Evolutionary conservation across 1,140 invertebrate species (phyloP).

Genomic region (Drosophila rhopaloa): DNA sequence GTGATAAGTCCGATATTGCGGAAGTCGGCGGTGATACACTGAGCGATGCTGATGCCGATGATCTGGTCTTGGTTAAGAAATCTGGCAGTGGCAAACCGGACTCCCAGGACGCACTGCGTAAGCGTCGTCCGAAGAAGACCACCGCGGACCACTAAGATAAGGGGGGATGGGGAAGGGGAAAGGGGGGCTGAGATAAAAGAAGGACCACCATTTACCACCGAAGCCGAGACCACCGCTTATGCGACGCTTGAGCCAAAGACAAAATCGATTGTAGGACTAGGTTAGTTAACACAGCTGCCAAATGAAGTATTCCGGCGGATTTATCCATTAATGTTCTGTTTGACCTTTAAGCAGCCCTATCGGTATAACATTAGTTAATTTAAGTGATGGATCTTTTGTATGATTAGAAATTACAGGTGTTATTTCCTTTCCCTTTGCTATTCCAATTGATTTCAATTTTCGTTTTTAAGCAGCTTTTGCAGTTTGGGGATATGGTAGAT

Average conservation of each 20-base stretch:
- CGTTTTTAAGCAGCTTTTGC: no score
- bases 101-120: slow-evolving; percentile 43
- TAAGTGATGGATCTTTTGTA: slow-evolving; percentile 1
- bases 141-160: slow-evolving; percentile 19
- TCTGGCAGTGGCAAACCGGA: slow-evolving; percentile 14
- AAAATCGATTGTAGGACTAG: slow-evolving; percentile 50
- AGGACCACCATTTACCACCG: slow-evolving; percentile 7
- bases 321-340: slow-evolving; percentile 1
- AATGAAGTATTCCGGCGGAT: slow-evolving; percentile 48
- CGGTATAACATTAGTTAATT: background rate
- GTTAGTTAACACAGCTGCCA: slow-evolving; percentile 36
- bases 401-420: background rate
- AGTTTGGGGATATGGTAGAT: no score
- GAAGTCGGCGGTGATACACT: slow-evolving; percentile 37
- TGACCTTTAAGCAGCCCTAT: background rate
- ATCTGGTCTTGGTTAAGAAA: slow-evolving; percentile 46
- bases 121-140: slow-evolving; percentile 52
- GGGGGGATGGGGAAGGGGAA: background rate
- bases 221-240: slow-evolving; percentile 30
- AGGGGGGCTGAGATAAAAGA: background rate
- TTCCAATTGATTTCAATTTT: no score
- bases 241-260: slow-evolving; percentile 63
- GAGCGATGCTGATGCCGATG: slow-evolving; percentile 38
- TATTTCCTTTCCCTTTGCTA: background rate
- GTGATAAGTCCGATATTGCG: slow-evolving; percentile 71